phyloP scores from a whole-genome alignment of 1,140 invertebrate genomes.

The Eupristina koningsbergeri region DNA sequence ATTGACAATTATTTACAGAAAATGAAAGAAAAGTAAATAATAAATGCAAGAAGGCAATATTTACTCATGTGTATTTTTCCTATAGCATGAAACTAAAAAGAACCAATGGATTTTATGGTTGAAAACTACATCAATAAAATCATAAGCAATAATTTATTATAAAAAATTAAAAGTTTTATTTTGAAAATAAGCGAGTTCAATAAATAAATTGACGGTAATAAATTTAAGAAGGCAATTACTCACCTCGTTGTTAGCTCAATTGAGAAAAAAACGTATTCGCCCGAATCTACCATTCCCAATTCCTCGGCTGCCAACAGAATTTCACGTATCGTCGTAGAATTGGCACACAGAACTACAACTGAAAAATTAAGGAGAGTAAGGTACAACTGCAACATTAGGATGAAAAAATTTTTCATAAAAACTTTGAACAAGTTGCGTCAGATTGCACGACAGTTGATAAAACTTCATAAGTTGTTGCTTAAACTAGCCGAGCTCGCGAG shows the following conservation, averaged over 20 bases:
- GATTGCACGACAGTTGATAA: neutral
- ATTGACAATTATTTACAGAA: neutral
- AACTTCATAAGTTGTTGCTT: neutral
- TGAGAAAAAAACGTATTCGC: slow-evolving; percentile 98
- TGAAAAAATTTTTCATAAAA: slow-evolving; percentile 7
- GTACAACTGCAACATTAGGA: neutral
- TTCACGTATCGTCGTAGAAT: slow-evolving; percentile 87
- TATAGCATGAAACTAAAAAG: neutral
- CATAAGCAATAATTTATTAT: neutral
- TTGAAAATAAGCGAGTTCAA: neutral
- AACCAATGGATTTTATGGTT: neutral
- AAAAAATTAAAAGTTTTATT: neutral
- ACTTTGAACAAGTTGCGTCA: neutral
- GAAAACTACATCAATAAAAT: neutral
- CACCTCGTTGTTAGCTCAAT: slow-evolving; percentile 86
- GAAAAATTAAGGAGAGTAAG: slow-evolving; percentile 61
- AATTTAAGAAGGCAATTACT: slow-evolving; percentile 9
- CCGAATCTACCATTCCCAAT: slow-evolving; percentile 93
- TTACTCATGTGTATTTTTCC: neutral
- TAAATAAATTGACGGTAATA: neutral
- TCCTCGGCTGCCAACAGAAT: slow-evolving; percentile 93
- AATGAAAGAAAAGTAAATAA: neutral
- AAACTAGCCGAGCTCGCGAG: neutral
- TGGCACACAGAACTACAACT: slow-evolving; percentile 96
- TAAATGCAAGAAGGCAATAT: neutral